Evolutionary conservation across 2,113 vertebrate species (phyloP).

Genomic region (Pungitius pungitius): DNA sequence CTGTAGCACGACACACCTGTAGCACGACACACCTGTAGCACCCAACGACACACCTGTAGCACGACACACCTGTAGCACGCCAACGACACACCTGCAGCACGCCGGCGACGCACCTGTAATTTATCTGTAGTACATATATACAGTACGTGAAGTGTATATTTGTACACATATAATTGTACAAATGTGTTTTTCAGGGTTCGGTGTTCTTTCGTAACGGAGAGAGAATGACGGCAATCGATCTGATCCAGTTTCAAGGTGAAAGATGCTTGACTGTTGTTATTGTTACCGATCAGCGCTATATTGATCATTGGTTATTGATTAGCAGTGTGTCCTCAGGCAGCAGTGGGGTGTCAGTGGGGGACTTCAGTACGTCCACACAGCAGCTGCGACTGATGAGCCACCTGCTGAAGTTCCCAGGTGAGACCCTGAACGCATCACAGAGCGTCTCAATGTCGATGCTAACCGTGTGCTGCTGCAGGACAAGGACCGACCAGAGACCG

Average conservation of each 20-base stretch:
- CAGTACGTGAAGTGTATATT: neutral
- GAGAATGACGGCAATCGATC: constrained; percentile 41
- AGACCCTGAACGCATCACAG: neutral
- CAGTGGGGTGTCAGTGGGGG: constrained; percentile 86
- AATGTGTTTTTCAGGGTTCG: constrained; percentile 55
- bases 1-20: neutral
- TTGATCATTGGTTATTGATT: neutral
- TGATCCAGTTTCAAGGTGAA: constrained; percentile 75
- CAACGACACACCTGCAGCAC: neutral
- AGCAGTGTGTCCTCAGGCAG: constrained; percentile 80
- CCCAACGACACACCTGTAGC: neutral
- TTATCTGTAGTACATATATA: no score
- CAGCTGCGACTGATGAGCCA: constrained; percentile 85
- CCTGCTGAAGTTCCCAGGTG: constrained; percentile 91
- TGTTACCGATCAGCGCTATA: neutral
- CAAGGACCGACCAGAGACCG: constrained; percentile 87
- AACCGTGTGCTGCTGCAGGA: constrained; percentile 71
- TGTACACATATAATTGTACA: neutral
- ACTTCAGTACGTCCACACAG: constrained; percentile 85
- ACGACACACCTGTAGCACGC: neutral
- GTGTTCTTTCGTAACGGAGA: constrained; percentile 68
- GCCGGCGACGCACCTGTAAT: neutral
- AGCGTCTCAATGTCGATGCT: neutral
- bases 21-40: neutral
- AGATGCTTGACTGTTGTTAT: constrained; percentile 38